Evolutionary conservation across 2,797 vertebrate genomes (phyloP).

Genomic region (Amblyraja radiata): DNA sequence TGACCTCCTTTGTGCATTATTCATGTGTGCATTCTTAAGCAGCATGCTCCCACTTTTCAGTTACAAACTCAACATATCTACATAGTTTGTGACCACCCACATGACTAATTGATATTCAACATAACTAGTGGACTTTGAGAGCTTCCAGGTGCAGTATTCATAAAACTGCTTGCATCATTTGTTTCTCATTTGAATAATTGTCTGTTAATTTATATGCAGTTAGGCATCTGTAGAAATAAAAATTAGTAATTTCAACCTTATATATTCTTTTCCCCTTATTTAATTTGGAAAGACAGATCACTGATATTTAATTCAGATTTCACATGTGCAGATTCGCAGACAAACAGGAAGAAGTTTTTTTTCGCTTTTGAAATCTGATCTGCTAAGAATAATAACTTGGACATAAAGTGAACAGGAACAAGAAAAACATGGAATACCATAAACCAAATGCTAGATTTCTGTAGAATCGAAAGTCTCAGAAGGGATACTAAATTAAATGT

Average conservation of each 20-base stretch:
- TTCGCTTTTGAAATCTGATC: background rate
- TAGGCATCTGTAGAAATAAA: background rate
- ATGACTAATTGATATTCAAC: background rate
- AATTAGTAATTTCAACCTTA: background rate
- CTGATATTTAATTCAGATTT: background rate
- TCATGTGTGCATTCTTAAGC: background rate
- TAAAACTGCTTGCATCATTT: background rate
- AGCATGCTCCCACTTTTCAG: background rate
- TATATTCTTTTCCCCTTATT: background rate
- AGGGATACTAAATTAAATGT: conserved; percentile 20
- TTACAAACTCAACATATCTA: background rate
- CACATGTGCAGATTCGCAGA: background rate
- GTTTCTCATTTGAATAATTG: conserved; percentile 1
- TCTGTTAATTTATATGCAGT: too few species aligned
- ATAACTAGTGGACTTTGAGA: background rate
- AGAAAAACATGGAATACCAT: background rate
- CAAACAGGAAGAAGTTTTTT: background rate
- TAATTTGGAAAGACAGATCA: background rate
- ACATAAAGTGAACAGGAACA: background rate
- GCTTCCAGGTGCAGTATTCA: background rate
- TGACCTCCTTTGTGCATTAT: background rate
- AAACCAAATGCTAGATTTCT: background rate
- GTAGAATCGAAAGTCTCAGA: conserved; percentile 45
- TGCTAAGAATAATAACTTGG: background rate
- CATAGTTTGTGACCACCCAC: background rate